phyloP scores from a whole-genome alignment of 1,140 invertebrate species.

The Homarus americanus region DNA sequence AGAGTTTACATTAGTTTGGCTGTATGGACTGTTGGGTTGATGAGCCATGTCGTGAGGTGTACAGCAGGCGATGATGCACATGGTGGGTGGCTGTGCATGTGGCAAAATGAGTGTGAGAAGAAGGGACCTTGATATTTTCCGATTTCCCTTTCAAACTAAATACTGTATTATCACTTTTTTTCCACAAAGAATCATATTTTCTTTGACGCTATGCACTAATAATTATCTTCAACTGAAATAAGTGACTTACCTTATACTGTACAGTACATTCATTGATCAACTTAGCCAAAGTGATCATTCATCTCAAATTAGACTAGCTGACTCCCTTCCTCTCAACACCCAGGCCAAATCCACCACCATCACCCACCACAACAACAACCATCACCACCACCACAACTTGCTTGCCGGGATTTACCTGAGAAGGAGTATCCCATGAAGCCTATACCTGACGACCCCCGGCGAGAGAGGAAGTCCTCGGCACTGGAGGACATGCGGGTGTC shows the following conservation, averaged over 20 bases:
- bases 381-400: background rate
- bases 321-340: background rate
- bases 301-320: too few species aligned
- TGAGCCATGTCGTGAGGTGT: background rate
- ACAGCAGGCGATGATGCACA: background rate
- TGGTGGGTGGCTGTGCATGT: background rate
- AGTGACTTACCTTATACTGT: too few species aligned
- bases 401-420: slow-evolving; percentile 74
- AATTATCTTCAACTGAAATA: too few species aligned
- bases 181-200: too few species aligned
- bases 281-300: too few species aligned
- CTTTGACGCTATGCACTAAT: too few species aligned
- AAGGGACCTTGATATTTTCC: too few species aligned
- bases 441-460: slow-evolving; percentile 73
- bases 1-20: background rate
- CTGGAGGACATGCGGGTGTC: slow-evolving; percentile 74
- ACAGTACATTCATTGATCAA: too few species aligned
- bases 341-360: background rate
- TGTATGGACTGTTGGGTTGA: background rate
- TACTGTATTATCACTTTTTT: too few species aligned
- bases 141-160: too few species aligned
- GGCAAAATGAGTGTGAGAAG: too few species aligned
- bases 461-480: slow-evolving; percentile 70
- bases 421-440: slow-evolving; percentile 70
- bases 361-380: background rate